Base-by-base conservation (phyloP, 2,797 vertebrate genomes). In the Pagetopsis macropterus region DNA sequence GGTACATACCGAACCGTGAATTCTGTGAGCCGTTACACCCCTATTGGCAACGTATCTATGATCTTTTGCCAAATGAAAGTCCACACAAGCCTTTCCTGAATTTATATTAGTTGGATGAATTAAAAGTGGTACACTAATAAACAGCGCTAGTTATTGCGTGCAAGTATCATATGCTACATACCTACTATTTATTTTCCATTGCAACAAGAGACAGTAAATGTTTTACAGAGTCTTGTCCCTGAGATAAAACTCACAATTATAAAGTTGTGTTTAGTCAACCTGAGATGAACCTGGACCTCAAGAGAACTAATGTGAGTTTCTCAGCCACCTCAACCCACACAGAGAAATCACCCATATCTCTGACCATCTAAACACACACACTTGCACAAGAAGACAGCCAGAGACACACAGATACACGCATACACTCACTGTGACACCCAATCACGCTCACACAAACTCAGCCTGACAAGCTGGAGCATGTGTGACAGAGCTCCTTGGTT, bases 401-500 rank as follows among this genome's bases (percentile, higher is more conserved):
- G 57, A 87, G 37, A 83, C 75, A 65, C 70, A 60, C 70, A 79
- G 45, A 80, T 76, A 70, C 72, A 79, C 51, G 75, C 49, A 62
- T 19, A 71, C 73, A 19, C 72, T 65, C 81, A 64, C 70, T 68
- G 77, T 75, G 79, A 90, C 88, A 87, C 83, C 86, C 80, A 85
- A 21, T 73, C 79, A 76, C 65, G 73, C 81, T 77, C 76, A 55
- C 82, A 84, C 81, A 87, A 69, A 85, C 82, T 65, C 70, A 15
- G 75, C 17, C 84, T 84, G 85, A 92, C 93, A 92, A 87, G 93
- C 88, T 77, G 79, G 49, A 89, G 86, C 93, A 90, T 93, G 92
- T 88, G 84, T 83, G 83, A 83, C 64, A 56, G 82, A 85, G 82
- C 82, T 80, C 8, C 46, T 46, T 87, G 87, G 83, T 59, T 89